Base-by-base conservation (phyloP, 2,113 vertebrate species). In the Nycticorax nycticorax region DNA sequence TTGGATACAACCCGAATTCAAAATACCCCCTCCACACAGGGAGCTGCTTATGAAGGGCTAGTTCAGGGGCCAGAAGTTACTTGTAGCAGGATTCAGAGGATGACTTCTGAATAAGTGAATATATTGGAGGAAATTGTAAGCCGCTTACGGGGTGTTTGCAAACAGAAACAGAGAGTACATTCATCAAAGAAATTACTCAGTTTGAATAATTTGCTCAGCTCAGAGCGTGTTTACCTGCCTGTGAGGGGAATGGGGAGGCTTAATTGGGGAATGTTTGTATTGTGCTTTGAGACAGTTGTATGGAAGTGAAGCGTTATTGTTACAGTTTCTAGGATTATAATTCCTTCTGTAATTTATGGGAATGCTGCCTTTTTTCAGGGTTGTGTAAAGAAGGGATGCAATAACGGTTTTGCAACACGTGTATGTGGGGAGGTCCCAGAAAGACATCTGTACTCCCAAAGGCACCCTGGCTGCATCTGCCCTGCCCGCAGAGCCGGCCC, bases 121-220 rank as follows among this genome's bases (percentile, higher is more conserved):
- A 14, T 48, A 14, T 48, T 91, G 92, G 57, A 76, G 48, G 59
- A 82, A 88, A 59, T 85, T 11, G 28, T 80, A 85, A 95, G 91
- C 77, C 76, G 86, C 89, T 95, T 81, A 47, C 50, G 39, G 81
- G 53, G 62, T 94, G 87, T 92, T 96, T 95, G 86, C 91, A 92
- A 92, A 95, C 84, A 94, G 79, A 86, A 95, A 86, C 67, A 95
- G 91, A 82, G 91, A 85, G 77, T 63, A 33, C 57, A 48, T 92
- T 95, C 88, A 88, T 88, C 75, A 90, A 50, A 91, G 66, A 94
- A 79, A 76, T 91, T 45, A 91, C 67, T 91, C 18, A 1, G 56
- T 89, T 72, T 76, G 94, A 95, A 69, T 95, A 59, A 91, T 95
- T 71, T 85, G 74, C 60, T 87, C 26, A 39, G 62, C 74, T 88